These are phyloP conservation scores for Aselliscus stoliczkanus DNA, from an alignment of 2,797 vertebrate genomes.

Conservation along the genomic window DNA sequence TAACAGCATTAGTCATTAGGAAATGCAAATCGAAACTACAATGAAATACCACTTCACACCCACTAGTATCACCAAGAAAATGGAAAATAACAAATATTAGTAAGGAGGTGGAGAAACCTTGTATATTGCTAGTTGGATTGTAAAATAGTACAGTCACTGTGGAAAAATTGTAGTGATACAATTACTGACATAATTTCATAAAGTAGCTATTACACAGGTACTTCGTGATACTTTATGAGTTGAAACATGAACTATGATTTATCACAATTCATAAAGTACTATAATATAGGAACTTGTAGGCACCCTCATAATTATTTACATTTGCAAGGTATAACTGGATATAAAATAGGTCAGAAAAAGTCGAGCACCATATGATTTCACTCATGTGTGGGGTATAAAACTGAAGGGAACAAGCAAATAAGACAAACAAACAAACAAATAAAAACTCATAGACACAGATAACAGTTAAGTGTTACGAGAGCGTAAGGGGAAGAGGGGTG, in stretches of 20 bases:
- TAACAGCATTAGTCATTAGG: background rate
- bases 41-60: background rate
- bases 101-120: background rate
- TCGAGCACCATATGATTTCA: no score
- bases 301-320: background rate
- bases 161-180: background rate
- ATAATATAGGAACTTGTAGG: background rate
- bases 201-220: background rate
- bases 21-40: background rate
- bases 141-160: background rate
- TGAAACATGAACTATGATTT: background rate
- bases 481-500: no score
- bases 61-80: background rate
- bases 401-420: no score
- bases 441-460: no score
- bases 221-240: background rate
- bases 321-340: background rate
- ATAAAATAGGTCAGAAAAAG: background rate
- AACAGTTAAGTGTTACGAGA: no score
- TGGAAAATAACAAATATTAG: background rate
- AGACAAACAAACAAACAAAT: no score
- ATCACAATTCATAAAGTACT: constrained; percentile 10
- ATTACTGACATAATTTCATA: constrained; percentile 9
- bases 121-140: background rate
- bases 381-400: no score